phyloP scores from a whole-genome alignment of 2,888 invertebrate species.

The Stenolophus ochropezus region DNA sequence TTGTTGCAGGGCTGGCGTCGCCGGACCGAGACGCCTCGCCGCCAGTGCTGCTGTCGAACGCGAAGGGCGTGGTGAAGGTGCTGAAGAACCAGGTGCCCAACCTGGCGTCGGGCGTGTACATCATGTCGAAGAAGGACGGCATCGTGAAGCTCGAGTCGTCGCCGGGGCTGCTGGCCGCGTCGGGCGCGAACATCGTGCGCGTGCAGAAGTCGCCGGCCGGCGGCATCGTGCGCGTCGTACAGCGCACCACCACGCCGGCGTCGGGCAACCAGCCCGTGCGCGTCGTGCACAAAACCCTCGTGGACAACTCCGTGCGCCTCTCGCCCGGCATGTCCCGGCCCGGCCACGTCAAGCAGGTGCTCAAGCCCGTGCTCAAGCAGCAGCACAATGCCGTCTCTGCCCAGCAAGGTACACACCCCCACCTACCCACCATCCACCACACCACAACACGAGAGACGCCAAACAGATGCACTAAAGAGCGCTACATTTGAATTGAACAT shows the following conservation, averaged over 20 bases:
- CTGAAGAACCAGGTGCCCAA: constrained; percentile 84
- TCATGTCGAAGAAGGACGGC: constrained; percentile 85
- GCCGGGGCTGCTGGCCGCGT: constrained; percentile 70
- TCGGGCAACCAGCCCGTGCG: constrained; percentile 74
- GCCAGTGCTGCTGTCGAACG: constrained; percentile 74
- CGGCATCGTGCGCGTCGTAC: constrained; percentile 14
- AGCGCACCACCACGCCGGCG: constrained; percentile 72
- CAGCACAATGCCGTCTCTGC: not conserved
- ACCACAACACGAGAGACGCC: no score
- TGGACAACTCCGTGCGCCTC: constrained; percentile 17
- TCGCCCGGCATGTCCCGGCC: constrained; percentile 60
- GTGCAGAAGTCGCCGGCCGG: constrained; percentile 69
- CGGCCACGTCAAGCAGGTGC: not conserved
- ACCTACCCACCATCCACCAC: no score
- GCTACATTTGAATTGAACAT: no score
- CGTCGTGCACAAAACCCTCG: constrained; percentile 68
- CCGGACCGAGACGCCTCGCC: constrained; percentile 68
- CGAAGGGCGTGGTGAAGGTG: constrained; percentile 83
- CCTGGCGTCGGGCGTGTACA: constrained; percentile 80
- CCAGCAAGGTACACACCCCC: not conserved
- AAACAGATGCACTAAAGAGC: no score
- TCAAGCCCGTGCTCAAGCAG: constrained; percentile 45
- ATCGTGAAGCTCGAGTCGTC: constrained; percentile 83
- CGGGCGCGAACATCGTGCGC: constrained; percentile 73
- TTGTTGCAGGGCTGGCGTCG: constrained; percentile 72